A percentile compares a stretch with the other conserved stretches of the same genome.
Conservation (phyloP, 2,113 vertebrate species). For the Erpornis zantholeuca region DNA sequence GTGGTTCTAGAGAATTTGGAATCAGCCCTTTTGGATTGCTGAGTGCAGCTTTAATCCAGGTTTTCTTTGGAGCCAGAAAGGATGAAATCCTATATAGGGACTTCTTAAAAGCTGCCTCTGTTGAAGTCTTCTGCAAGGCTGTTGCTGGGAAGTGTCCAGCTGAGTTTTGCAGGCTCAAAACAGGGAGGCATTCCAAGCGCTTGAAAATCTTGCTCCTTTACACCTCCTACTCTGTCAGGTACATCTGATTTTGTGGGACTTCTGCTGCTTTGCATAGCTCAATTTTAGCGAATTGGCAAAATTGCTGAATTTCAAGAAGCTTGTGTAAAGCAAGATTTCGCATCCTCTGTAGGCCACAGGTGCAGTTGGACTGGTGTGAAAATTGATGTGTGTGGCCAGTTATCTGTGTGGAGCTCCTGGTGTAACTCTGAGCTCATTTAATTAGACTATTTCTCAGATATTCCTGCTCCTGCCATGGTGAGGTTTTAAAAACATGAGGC, state of each 20-base stretch:
- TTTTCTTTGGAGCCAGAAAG: background rate
- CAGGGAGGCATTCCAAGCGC: background rate
- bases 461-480: background rate
- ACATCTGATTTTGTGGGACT: constrained; percentile 31
- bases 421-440: background rate
- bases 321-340: background rate
- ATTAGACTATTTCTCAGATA: background rate
- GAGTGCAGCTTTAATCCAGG: background rate
- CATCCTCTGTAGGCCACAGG: background rate
- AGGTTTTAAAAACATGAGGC: background rate
- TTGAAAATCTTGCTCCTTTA: background rate
- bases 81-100: background rate
- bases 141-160: constrained; percentile 27
- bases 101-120: background rate
- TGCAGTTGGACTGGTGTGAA: background rate
- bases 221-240: constrained; percentile 52
- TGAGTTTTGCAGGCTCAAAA: background rate
- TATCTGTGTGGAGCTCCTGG: background rate
- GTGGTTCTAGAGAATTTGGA: background rate
- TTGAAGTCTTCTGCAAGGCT: background rate
- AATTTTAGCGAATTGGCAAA: constrained; percentile 16
- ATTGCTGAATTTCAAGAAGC: background rate
- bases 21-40: background rate
- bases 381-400: background rate
- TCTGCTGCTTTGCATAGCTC: background rate